phyloP scores from a whole-genome alignment of 2,797 vertebrate genomes.

The Pseudotriccus pelzelni region DNA sequence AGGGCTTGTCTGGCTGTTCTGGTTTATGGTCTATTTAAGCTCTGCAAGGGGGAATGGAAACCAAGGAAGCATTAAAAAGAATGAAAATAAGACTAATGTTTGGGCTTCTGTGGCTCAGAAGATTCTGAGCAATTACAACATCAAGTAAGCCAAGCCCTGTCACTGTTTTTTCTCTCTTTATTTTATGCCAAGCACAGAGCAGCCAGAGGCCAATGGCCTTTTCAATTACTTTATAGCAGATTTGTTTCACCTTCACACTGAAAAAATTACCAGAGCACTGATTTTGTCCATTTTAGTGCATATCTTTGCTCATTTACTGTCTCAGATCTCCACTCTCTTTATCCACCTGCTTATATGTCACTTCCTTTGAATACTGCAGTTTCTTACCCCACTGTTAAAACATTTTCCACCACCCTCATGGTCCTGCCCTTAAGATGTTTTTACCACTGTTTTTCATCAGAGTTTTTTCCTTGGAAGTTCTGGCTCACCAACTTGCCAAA shows the following conservation, averaged over 20 bases:
- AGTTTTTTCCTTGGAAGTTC: not conserved
- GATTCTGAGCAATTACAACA: not conserved
- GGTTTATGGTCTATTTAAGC: not conserved
- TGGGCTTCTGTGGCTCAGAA: not conserved
- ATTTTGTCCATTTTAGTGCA: not conserved
- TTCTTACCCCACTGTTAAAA: not conserved
- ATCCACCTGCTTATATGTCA: not conserved
- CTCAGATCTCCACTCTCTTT: not conserved
- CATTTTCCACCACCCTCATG: not conserved
- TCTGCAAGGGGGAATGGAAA: not conserved
- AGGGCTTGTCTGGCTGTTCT: not conserved
- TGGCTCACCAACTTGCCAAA: not conserved
- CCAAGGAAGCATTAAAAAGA: not conserved
- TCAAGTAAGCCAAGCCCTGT: not conserved
- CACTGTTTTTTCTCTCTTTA: conserved; percentile 1
- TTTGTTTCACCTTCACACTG: not conserved
- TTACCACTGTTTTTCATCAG: not conserved
- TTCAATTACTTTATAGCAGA: not conserved
- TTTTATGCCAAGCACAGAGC: not conserved
- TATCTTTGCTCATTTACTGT: not conserved
- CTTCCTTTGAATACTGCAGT: not conserved
- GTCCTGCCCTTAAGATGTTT: not conserved
- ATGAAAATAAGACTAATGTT: conserved; percentile 25
- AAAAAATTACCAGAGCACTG: not conserved
- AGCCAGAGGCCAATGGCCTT: not conserved